Base-by-base conservation (phyloP, 2,113 vertebrate species). In the Istiophorus platypterus region DNA sequence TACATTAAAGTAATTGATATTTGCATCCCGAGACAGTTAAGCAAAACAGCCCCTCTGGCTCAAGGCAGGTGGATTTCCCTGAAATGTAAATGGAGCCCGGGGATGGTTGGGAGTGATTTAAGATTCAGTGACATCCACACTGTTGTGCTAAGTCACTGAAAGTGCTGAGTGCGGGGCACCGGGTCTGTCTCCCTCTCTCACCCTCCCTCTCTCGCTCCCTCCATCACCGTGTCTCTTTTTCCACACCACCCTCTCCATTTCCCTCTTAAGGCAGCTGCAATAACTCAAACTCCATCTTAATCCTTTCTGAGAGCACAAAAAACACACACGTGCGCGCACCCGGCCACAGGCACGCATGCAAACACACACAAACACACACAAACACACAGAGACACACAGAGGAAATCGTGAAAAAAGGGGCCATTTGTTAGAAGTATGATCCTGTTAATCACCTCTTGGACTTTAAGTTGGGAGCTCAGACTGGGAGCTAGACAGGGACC, bases 1-100 rank as follows among this genome's bases (percentile, higher is more conserved):
- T 82, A 47, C 88, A 89, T 88, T 91, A 91, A 64, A 80, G 88
- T 92, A 91, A 92, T 88, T 92, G 89, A 92, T 92, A 88, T 91
- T 84, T 89, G 85, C 87, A 89, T 89, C 67, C 86, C 47, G 61
- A 86, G 83, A 91, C 86, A 85, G 82, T 94, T 92, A 89, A 92
- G 76, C 89, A 90, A 92, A 92, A 88, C 91, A 91, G 91, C 78
- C 85, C 86, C 72, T 74, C 69, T 87, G 84, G 79, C 84, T 80
- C 51, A 64, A 69, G 88, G 83, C 84, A 57, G n/a, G 51, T 86
- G 91, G 86, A 85, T 87, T 91, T 91, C 88, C 89, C 86, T 84
- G 85, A 91, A 91, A 92, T 92, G 89, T 90, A 92, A 92, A 94
- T 94, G 81, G 72, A 65, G 58, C 80, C 81, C n/a, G 24, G 76